Evolutionary conservation across 2,888 invertebrate species (phyloP).

Genomic region (Gastracanthus pulcherrimus): DNA sequence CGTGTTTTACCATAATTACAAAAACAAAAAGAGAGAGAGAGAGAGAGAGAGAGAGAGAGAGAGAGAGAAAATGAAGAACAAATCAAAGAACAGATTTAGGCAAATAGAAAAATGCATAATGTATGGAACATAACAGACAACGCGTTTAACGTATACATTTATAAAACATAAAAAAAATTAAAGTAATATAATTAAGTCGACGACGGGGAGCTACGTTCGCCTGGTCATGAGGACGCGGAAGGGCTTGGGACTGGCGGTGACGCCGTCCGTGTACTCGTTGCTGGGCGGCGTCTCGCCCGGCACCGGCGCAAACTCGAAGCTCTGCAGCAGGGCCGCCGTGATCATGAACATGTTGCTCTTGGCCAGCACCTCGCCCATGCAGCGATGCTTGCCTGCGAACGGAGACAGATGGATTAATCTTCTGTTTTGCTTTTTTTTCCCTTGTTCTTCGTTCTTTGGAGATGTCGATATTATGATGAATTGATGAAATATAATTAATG

Average conservation of each 20-base stretch:
- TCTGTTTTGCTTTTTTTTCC: background rate
- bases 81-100: too few species aligned
- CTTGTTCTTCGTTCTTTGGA: too few species aligned
- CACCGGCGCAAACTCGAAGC: constrained; percentile 83
- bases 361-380: constrained; percentile 89
- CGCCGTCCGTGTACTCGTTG: constrained; percentile 85
- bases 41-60: too few species aligned
- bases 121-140: constrained; percentile 5
- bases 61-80: too few species aligned
- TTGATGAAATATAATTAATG: background rate
- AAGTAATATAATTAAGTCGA: background rate
- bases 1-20: background rate
- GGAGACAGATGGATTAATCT: too few species aligned
- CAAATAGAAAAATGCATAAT: background rate
- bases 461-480: background rate
- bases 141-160: constrained; percentile 2
- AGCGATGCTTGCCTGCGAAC: constrained; percentile 83
- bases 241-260: constrained; percentile 87
- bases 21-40: constrained; percentile 1
- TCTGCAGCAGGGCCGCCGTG: constrained; percentile 85
- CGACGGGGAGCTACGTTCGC: constrained; percentile 70
- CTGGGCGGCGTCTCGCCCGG: constrained; percentile 85
- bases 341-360: constrained; percentile 89
- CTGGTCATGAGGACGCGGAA: constrained; percentile 83
- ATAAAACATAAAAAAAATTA: background rate